A percentile compares a stretch with the other conserved stretches of the same genome.
Conservation (phyloP, 2,888 invertebrate genomes). For the Cosmopolites sordidus region DNA sequence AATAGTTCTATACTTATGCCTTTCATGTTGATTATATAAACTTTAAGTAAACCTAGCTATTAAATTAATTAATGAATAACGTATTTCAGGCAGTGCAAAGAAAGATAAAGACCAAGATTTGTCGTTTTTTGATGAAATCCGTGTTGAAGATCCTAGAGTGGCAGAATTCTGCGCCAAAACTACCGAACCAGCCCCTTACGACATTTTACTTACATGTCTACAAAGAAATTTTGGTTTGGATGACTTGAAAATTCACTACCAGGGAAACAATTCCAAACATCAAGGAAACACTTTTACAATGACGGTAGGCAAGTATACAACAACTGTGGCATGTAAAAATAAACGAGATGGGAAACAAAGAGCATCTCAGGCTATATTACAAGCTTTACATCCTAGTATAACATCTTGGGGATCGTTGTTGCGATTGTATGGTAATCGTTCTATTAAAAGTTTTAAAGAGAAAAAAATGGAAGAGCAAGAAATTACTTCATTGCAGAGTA, state of each 20-base stretch:
- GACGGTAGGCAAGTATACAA: slow-evolving; percentile 73
- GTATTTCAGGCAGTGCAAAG: slow-evolving; percentile 40
- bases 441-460: slow-evolving; percentile 86
- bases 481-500: slow-evolving; percentile 83
- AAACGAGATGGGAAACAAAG: slow-evolving; percentile 95
- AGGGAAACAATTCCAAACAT: slow-evolving; percentile 75
- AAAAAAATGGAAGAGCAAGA: slow-evolving; percentile 90
- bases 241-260: slow-evolving; percentile 81
- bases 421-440: slow-evolving; percentile 87
- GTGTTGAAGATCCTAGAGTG: slow-evolving; percentile 90
- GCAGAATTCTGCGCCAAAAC: slow-evolving; percentile 94
- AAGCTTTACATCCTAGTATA: slow-evolving; percentile 91
- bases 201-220: slow-evolving; percentile 86
- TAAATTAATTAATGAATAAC: slow-evolving; percentile 1
- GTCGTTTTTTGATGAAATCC: slow-evolving; percentile 87
- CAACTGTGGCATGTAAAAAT: slow-evolving; percentile 89
- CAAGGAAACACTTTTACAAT: slow-evolving; percentile 93
- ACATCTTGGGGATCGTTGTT: slow-evolving; percentile 91
- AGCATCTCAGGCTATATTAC: slow-evolving; percentile 90
- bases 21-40: too few relatives aligned
- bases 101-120: slow-evolving; percentile 52
- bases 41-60: too few relatives aligned
- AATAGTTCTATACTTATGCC: too few relatives aligned
- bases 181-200: slow-evolving; percentile 92
- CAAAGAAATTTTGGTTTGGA: slow-evolving; percentile 89